Evolutionary conservation across 2,113 vertebrate species (phyloP), one percentile per base, ranked within the genome.

Genomic region (Nesoenas mayeri): DNA sequence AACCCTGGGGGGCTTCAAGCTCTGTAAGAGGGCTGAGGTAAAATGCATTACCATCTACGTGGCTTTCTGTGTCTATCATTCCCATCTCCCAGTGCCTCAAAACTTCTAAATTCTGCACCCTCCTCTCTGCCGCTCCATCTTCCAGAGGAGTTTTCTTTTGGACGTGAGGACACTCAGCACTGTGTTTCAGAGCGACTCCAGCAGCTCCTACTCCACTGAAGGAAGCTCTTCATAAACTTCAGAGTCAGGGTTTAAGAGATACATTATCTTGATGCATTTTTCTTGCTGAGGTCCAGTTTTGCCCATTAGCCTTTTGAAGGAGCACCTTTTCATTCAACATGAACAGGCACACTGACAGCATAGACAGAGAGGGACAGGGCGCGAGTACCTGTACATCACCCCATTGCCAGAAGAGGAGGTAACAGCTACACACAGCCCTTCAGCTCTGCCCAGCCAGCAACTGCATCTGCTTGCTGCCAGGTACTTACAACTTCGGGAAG

Each of bases 311-410:
- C 75, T 80, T 58, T 29, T 61, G 29, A 82, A 79, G 48, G 21
- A 82, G 11, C 17, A 78, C 11, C 28, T 91, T 88, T 65, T 24
- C 54, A 70, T 54, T 40, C 20, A 54, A 32, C 7, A 12, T 21
- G 16, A 75, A 67, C 10, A 36, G 53, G 44, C 48, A 40, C 0
- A 0, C 31, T 36, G 48, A 20, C 10, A 78, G 22, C 0, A 0
- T 3, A 6, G 48, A 14, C 13, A 65, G 10, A 29, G 65, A 83
- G n/a, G 44, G 38, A 61, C 36, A 20, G 18, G 12, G 47, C 0
- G 0, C 17, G 6, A 36, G 51, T 3, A 53, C 15, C 69, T n/a
- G 9, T 25, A 20, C 36, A 36, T 57, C 66, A 62, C 28, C 11
- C 3, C 22, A 16, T 20, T 57, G 62, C 38, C 57, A 79, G 24